A percentile compares a stretch with the other conserved stretches of the same genome.
These are phyloP conservation scores for Trimorus sp. DNA, from an alignment of 2,888 invertebrate genomes.

Conservation along the genomic window DNA sequence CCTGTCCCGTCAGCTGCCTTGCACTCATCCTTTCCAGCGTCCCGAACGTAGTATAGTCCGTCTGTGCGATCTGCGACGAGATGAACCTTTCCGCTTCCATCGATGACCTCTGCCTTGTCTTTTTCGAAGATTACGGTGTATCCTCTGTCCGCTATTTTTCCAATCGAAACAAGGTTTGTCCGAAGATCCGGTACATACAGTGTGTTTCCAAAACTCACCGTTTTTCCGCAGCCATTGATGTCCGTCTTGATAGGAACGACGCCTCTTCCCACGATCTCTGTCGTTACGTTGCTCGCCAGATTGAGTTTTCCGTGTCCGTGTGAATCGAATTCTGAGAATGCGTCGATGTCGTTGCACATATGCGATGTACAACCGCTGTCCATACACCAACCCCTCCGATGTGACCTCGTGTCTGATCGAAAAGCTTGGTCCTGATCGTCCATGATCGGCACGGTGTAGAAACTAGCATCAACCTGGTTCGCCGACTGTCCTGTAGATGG, in stretches of 20 bases:
- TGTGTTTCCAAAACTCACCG: constrained; percentile 4
- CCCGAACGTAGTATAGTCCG: constrained; percentile 15
- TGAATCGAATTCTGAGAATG: background rate
- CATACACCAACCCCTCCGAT: constrained; percentile 5
- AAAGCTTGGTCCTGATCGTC: background rate
- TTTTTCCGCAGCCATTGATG: background rate
- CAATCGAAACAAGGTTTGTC: constrained; percentile 7
- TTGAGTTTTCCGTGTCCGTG: background rate
- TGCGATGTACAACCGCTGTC: constrained; percentile 49
- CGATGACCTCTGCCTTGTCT: constrained; percentile 6
- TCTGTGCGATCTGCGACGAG: constrained; percentile 13
- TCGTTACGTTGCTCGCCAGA: background rate
- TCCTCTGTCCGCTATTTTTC: constrained; percentile 14
- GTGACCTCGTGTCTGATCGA: background rate
- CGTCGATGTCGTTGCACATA: constrained; percentile 29
- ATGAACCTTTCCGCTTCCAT: background rate
- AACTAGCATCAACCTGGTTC: background rate
- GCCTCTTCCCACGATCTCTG: background rate
- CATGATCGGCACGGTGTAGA: background rate
- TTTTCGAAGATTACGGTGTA: constrained; percentile 8
- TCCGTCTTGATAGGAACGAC: background rate
- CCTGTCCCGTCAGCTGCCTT: background rate
- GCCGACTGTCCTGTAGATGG: background rate
- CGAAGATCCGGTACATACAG: constrained; percentile 15
- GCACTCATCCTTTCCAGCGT: too few species aligned